Evolutionary conservation across 2,113 vertebrate genomes (phyloP), one percentile per base, ranked within the genome.

Genomic region (Spilogale gracilis): DNA sequence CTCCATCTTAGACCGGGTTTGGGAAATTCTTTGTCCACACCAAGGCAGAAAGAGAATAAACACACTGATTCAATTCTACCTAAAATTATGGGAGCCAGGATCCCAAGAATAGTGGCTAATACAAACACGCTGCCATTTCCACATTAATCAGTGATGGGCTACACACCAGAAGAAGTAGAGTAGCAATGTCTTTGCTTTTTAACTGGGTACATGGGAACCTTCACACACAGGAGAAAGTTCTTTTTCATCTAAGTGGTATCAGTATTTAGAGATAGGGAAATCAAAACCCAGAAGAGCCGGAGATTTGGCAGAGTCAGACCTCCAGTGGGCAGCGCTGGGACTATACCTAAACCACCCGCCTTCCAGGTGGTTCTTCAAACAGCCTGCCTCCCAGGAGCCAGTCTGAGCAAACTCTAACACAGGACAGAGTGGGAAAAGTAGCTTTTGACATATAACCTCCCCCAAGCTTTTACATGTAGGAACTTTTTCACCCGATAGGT

Each of bases 1-100:
- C 38, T 69, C 56, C 65, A 3, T 93, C 48, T 27, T 50, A 10
- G 43, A 38, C 67, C 8, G 32, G 85, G 16, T 78, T 27, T 63
- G 54, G 32, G 74, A 61, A 67, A 58, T 91, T 84, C 3, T 85
- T n/a, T 52, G 52, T 50, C 14, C 8, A 88, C 25, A 78, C 3
- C 38, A 93, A 71, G 61, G 9, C 43, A 91, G 73, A 63, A 93
- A 83, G 80, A 86, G 27, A 87, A 86, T 6, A 91, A 76, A 78
- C 32, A 23, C 9, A 63, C 5, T n/a, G 63, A 94, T 60, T 93
- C 25, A 58, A 48, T 76, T 94, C 21, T 61, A n/a, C 50, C 20
- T 93, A 81, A 91, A 50, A 67, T 27, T 32, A 14, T 27, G 67
- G 65, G 73, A 38, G 6, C 30, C 30, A 25, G 32, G 27, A 2